phyloP scores from a whole-genome alignment of 2,888 invertebrate genomes.

The Steinernema carpocapsae region DNA sequence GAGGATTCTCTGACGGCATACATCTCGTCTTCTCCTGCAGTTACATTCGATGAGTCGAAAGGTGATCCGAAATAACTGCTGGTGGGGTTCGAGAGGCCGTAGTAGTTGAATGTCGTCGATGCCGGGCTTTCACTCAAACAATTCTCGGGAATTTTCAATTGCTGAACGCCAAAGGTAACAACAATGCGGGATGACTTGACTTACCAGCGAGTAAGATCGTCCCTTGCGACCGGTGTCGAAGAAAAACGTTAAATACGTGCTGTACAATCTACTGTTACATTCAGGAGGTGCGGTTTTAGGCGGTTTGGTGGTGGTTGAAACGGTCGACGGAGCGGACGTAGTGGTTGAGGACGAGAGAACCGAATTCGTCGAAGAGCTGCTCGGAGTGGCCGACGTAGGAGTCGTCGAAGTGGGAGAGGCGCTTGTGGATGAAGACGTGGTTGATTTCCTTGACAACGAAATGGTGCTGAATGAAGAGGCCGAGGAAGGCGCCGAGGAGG shows the following conservation, averaged over 20 bases:
- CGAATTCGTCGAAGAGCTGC: neutral
- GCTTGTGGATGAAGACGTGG: neutral
- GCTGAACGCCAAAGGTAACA: neutral
- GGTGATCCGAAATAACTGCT: conserved; percentile 8
- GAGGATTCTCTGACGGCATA: neutral
- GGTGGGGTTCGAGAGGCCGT: neutral
- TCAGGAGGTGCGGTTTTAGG: neutral
- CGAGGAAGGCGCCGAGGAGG: neutral
- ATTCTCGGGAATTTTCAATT: neutral
- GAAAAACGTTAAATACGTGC: conserved; percentile 7
- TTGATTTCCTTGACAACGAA: too few species aligned
- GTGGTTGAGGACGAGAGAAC: neutral
- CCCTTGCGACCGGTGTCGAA: conserved; percentile 9
- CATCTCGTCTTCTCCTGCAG: neutral
- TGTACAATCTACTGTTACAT: neutral
- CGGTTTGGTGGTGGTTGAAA: neutral
- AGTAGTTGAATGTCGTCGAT: conserved; percentile 12
- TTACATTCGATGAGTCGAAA: neutral
- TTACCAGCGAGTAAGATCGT: neutral
- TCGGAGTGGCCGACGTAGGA: neutral
- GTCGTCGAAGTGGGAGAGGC: neutral
- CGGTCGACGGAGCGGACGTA: neutral
- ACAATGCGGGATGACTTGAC: neutral
- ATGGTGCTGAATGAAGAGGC: too few species aligned
- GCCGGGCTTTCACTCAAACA: neutral